A percentile compares a stretch with the other conserved stretches of the same genome.
Conservation (phyloP, 1,140 invertebrate genomes). For the Dendroctonus ponderosae region DNA sequence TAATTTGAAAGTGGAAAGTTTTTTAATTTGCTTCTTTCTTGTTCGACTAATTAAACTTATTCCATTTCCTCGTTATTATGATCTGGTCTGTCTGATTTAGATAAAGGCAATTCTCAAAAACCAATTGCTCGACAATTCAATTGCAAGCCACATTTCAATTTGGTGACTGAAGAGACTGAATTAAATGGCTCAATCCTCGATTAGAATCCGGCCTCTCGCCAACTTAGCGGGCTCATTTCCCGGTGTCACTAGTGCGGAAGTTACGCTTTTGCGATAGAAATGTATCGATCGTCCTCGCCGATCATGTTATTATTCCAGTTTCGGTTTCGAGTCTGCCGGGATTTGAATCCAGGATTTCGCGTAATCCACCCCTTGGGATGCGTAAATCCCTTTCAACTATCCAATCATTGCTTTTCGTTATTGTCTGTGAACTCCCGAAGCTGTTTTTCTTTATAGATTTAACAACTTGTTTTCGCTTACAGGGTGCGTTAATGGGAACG, state of each 20-base stretch:
- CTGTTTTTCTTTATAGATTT: constrained; percentile 24
- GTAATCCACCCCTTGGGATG: constrained; percentile 32
- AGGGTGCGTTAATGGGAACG: no score
- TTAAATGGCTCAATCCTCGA: no score
- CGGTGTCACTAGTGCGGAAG: constrained; percentile 31
- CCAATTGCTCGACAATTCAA: no score
- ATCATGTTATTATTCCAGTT: constrained; percentile 36
- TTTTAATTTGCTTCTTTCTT: no score
- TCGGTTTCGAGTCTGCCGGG: constrained; percentile 30
- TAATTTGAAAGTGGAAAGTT: no score
- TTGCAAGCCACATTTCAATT: no score
- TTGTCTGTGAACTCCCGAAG: constrained; percentile 16
- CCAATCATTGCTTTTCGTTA: constrained; percentile 32
- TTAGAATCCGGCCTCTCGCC: constrained; percentile 13
- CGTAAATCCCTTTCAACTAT: constrained; percentile 30
- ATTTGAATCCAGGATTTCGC: constrained; percentile 30
- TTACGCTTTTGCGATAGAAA: constrained; percentile 24
- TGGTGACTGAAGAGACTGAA: no score
- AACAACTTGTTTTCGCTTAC: not conserved
- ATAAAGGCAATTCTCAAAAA: no score
- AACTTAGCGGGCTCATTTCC: constrained; percentile 18
- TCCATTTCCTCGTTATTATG: no score
- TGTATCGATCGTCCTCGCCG: constrained; percentile 27
- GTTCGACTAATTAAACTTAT: no score
- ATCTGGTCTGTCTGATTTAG: no score